Evolutionary conservation across 2,888 invertebrate species (phyloP), one percentile per base, ranked within the genome.

Genomic region (Caenorhabditis panamensis): DNA sequence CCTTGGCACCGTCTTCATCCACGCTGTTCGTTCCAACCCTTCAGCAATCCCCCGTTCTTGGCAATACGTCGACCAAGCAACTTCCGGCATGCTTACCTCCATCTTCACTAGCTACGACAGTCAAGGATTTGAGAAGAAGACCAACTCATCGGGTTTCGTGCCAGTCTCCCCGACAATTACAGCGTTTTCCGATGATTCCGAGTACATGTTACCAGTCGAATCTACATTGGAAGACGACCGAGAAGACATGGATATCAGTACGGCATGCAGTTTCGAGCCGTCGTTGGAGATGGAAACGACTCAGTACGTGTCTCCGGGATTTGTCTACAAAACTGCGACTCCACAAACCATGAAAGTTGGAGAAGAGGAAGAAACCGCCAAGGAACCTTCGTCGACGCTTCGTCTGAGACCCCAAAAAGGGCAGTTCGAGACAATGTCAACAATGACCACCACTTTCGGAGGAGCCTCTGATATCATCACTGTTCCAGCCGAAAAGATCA

Each of bases 21-120:
- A 81, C 62, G 72, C 81, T 8, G 53, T 73, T 36, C 71, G 72
- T 11, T 49, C 68, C n/a, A 81, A 81, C 44, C 69, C 69, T 0
- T 51, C 56, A 8, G 63, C 72, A 0, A 53, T 73, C 24, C 76
- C 80, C 4, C 16, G 20, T 18, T 47, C 67, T 0, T 75, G 79
- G 79, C 18, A 59, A 16, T 24, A 36, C 28, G 28, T 31, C 5
- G 54, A 68, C 18, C 49, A 56, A 11, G 26, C 44, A 0, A 71
- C 64, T 18, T 36, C 16, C 13, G 67, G 49, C 28, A 36, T 66
- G 36, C 36, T 71, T 20, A 37, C 58, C 47, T 71, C 80, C 0
- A 49, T 80, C 9, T 64, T 71, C 49, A 66, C 80, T 18, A 53
- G 56, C 24, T 75, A 63, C 16, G 80, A 80, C 41, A 63, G 68